Percentiles rank a stretch among this genome's conserved stretches.
Conservation (phyloP, 2,888 invertebrate genomes). For the Embidobia sp. region DNA sequence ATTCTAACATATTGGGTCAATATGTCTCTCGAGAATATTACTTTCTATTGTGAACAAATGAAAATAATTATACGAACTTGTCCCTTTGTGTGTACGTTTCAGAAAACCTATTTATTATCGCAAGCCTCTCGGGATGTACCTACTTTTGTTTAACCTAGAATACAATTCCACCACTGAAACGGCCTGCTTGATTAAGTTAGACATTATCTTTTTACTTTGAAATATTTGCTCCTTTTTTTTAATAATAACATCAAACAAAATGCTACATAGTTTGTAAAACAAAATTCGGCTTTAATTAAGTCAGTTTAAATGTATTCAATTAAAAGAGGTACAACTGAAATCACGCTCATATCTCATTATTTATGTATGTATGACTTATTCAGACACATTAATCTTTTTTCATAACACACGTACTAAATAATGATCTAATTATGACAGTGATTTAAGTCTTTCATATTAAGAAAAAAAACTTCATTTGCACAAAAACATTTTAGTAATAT, state of each 20-base stretch:
- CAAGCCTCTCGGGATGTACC: constrained; percentile 47
- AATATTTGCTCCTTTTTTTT: constrained; percentile 12
- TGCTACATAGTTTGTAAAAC: constrained; percentile 6
- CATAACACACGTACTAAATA: too few species aligned
- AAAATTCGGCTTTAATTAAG: neutral
- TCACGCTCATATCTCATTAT: too few species aligned
- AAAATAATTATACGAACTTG: constrained; percentile 57
- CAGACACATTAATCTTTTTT: too few species aligned
- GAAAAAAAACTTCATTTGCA: too few species aligned
- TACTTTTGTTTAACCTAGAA: constrained; percentile 58
- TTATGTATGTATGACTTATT: too few species aligned
- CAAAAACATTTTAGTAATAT: too few species aligned
- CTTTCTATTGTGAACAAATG: constrained; percentile 54
- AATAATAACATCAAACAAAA: constrained; percentile 16
- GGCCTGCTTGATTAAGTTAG: constrained; percentile 51
- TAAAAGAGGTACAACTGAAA: too few species aligned
- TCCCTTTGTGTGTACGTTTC: constrained; percentile 42
- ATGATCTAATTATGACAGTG: too few species aligned
- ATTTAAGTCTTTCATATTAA: too few species aligned
- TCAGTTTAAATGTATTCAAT: too few species aligned
- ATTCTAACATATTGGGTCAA: constrained; percentile 40
- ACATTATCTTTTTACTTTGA: constrained; percentile 51
- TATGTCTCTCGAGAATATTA: constrained; percentile 49
- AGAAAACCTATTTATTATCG: constrained; percentile 58
- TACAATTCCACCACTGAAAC: constrained; percentile 38